A percentile compares a stretch with the other conserved stretches of the same genome.
Conservation (phyloP, 2,888 invertebrate genomes). For the Panorpa germanica region DNA sequence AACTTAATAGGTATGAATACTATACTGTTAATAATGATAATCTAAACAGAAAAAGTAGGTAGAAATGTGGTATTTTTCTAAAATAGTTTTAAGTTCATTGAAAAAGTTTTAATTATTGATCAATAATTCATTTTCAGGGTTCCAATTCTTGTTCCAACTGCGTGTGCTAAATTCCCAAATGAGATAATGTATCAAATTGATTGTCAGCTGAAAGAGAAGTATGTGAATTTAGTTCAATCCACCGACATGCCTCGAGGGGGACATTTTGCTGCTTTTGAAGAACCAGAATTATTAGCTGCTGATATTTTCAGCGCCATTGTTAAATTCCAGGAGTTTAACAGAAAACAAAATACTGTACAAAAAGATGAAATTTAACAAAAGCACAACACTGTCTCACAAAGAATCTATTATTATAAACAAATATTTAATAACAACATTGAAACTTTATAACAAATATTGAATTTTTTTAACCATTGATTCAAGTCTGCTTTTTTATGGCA, state of each 20-base stretch:
- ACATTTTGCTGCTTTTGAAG: slow-evolving; percentile 64
- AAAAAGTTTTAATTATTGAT: too few species aligned
- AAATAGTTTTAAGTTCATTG: too few species aligned
- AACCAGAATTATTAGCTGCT: slow-evolving; percentile 41
- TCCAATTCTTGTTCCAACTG: slow-evolving; percentile 42
- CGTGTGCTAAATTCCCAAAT: slow-evolving; percentile 44
- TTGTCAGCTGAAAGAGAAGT: slow-evolving; percentile 30
- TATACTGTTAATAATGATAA: not conserved
- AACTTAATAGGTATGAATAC: slow-evolving; percentile 24
- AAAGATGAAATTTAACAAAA: too few species aligned
- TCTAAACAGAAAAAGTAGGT: not conserved
- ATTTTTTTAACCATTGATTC: too few species aligned
- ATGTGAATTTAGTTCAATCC: slow-evolving; percentile 38
- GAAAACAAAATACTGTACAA: too few species aligned
- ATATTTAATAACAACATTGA: too few species aligned
- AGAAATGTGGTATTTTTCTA: not conserved
- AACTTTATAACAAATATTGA: too few species aligned
- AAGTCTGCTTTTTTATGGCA: too few species aligned
- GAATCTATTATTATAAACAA: too few species aligned
- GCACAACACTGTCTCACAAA: too few species aligned
- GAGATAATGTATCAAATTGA: slow-evolving; percentile 38
- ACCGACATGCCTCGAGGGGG: slow-evolving; percentile 44
- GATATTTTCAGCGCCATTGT: too few species aligned
- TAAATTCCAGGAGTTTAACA: too few species aligned
- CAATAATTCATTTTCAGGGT: slow-evolving; percentile 29